These are phyloP conservation scores for Drosophila tanythrix DNA, from an alignment of 2,888 invertebrate genomes.

Conservation along the genomic window DNA sequence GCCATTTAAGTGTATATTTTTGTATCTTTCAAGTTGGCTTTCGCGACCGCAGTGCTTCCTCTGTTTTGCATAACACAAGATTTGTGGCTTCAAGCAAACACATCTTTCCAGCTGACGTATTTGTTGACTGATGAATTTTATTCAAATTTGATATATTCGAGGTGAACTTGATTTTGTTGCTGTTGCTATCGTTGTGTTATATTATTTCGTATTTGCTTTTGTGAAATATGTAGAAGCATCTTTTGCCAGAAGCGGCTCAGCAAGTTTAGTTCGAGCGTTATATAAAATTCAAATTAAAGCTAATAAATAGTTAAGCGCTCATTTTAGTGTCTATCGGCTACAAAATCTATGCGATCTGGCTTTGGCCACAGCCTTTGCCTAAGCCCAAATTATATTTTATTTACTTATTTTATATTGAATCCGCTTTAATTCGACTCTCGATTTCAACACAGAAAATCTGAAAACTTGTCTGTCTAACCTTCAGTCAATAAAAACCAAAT, in stretches of 20 bases:
- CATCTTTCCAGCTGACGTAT: slow-evolving; percentile 69
- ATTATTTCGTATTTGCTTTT: slow-evolving; percentile 44
- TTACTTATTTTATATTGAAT: slow-evolving; percentile 52
- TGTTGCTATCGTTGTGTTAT: slow-evolving; percentile 34
- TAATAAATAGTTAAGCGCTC: slow-evolving; percentile 76
- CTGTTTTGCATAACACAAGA: slow-evolving; percentile 72
- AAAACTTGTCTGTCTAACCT: slow-evolving; percentile 72
- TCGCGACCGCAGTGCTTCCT: slow-evolving; percentile 62
- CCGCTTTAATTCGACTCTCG: slow-evolving; percentile 54
- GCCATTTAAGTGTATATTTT: slow-evolving; percentile 22
- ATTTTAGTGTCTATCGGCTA: slow-evolving; percentile 32
- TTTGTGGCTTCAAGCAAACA: slow-evolving; percentile 47
- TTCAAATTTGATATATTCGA: slow-evolving; percentile 78
- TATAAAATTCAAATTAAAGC: slow-evolving; percentile 80
- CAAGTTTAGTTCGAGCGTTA: slow-evolving; percentile 66
- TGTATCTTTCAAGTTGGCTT: slow-evolving; percentile 43
- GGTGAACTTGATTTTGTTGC: slow-evolving; percentile 79
- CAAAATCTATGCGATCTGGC: slow-evolving; percentile 17
- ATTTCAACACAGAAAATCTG: slow-evolving; percentile 41
- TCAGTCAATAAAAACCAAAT: slow-evolving; percentile 40
- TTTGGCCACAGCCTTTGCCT: slow-evolving; percentile 46
- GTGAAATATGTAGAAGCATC: slow-evolving; percentile 70
- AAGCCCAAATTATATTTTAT: slow-evolving; percentile 54
- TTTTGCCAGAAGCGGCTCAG: slow-evolving; percentile 69
- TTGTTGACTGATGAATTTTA: slow-evolving; percentile 77